Conservation (phyloP, 2,113 vertebrate genomes). For the Saccopteryx bilineata region DNA sequence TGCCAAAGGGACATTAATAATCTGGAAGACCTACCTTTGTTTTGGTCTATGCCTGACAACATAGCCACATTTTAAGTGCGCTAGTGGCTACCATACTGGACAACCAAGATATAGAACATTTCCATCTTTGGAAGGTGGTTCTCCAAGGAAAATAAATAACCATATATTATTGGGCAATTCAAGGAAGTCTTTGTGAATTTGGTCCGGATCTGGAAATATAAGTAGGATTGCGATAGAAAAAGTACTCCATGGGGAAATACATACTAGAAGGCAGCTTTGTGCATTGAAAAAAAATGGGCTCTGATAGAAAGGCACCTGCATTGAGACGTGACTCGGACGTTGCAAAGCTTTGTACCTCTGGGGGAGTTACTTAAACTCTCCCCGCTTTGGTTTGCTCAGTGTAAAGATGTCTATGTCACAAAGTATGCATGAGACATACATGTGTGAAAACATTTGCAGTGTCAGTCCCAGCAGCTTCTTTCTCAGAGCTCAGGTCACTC, state of each 20-base stretch:
- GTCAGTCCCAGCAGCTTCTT: background rate
- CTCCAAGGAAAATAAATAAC: conserved; percentile 51
- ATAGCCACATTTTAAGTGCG: background rate
- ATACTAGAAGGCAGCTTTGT: background rate
- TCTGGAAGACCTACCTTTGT: no score
- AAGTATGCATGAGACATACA: background rate
- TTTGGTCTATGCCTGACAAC: no score
- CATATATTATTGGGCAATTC: background rate
- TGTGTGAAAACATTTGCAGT: background rate
- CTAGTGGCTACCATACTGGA: background rate
- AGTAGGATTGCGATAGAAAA: conserved; percentile 20
- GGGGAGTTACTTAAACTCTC: background rate
- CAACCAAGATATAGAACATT: background rate
- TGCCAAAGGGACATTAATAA: no score
- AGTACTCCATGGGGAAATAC: background rate
- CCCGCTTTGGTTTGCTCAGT: background rate
- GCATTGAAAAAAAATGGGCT: background rate
- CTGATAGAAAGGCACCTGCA: background rate
- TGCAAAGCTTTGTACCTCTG: background rate
- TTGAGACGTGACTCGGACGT: conserved; percentile 13
- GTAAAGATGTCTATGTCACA: conserved; percentile 19
- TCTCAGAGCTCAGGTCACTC: background rate
- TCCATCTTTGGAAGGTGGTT: background rate
- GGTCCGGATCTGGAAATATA: background rate
- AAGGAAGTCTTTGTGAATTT: conserved; percentile 7